Evolutionary conservation across 2,888 invertebrate genomes (phyloP), one percentile per base, ranked within the genome.

Genomic region (Dynastes hyllus): DNA sequence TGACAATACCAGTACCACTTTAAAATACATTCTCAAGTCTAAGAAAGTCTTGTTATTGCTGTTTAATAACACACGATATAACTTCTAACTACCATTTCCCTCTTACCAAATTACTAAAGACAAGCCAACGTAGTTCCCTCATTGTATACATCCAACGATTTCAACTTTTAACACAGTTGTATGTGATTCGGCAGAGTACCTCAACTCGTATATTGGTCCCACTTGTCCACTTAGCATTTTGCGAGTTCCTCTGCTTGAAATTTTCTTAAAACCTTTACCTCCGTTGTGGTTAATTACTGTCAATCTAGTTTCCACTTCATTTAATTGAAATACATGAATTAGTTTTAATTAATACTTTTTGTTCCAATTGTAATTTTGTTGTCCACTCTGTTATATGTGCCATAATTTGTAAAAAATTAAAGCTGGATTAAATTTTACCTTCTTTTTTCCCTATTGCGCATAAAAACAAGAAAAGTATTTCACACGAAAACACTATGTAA

Each of bases 181-280:
- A 13, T 69, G 51, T 51, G 5, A 69, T 51, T 51, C 51, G 40
- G 13, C 27, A 51, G n/a, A 69, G 51, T 40, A 69, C 22, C 11
- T 27, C 22, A 69, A 69, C 27, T 27, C n/a, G 27, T 29, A 69
- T 51, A 69, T 69, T 29, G 69, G 51, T 69, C 69, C 69, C 69
- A 29, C 11, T 69, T 69, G 69, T 50, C 27, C 27, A 50, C 50
- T 69, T 69, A 11, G 27, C 13, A 50, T 69, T 69, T 45, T 51
- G 3, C 27, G 29, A 51, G 22, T 51, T 51, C 13, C 27, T 5
- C 51, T 51, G 0, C n/a, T 29, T 13, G 29, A 27, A 69, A 51
- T 69, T 29, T 69, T 27, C 51, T 29, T 69, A 45, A 67, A 67
- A 2, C 16, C 40, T 37, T 32, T 9, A 40, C 66, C 8, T 32